A percentile compares a stretch with the other conserved stretches of the same genome.
Conservation (phyloP, 2,797 vertebrate species). For the Anguilla megastoma region DNA sequence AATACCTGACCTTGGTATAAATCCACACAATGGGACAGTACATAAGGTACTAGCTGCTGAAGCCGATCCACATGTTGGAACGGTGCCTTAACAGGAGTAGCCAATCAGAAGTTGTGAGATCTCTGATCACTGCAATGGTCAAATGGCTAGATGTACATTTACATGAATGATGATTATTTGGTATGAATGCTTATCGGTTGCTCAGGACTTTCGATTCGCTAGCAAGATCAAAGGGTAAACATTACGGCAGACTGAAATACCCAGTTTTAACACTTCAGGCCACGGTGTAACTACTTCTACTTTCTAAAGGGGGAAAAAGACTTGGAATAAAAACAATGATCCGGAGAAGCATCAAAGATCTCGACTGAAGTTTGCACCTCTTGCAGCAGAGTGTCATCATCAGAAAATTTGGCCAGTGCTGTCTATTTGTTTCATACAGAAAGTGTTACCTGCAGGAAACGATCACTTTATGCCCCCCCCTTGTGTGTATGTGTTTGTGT, state of each 20-base stretch:
- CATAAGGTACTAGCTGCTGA: too few relatives aligned
- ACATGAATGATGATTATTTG: too few relatives aligned
- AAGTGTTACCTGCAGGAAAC: background rate
- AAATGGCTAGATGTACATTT: too few relatives aligned
- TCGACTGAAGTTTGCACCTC: background rate
- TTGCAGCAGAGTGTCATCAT: background rate
- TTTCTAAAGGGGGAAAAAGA: background rate
- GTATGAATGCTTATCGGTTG: too few relatives aligned
- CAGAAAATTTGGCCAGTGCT: background rate
- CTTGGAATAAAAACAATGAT: background rate
- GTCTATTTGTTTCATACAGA: background rate
- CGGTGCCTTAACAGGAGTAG: too few relatives aligned
- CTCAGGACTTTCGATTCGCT: background rate
- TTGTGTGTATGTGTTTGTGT: background rate
- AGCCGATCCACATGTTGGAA: too few relatives aligned
- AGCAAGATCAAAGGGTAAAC: background rate
- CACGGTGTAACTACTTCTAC: background rate
- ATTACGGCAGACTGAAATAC: background rate
- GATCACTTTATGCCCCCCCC: background rate
- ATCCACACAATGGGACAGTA: too few relatives aligned
- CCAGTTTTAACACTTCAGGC: background rate
- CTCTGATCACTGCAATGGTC: too few relatives aligned
- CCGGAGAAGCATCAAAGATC: background rate
- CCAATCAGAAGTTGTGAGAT: too few relatives aligned
- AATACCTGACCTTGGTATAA: too few relatives aligned